phyloP scores from a whole-genome alignment of 2,797 vertebrate genomes.

The Apogon talboti region DNA sequence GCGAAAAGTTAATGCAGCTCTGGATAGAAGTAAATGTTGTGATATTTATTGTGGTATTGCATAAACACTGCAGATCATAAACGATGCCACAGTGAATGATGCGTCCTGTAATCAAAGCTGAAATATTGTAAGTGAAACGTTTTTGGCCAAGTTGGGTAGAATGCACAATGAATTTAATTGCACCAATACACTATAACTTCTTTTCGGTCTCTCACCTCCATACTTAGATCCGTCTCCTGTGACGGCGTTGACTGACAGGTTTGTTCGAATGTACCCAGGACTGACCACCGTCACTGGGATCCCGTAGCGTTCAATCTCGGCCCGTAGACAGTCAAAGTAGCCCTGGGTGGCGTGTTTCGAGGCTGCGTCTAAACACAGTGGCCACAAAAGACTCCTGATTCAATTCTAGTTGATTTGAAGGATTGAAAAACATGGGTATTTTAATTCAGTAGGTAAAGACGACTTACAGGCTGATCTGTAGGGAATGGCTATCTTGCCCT shows the following conservation, averaged over 20 bases:
- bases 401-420: neutral
- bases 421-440: neutral
- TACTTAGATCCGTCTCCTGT: constrained; percentile 91
- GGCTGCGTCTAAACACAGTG: constrained; percentile 87
- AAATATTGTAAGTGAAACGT: too few relatives aligned
- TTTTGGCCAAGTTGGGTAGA: too few relatives aligned
- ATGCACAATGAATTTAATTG: too few relatives aligned
- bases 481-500: constrained; percentile 95
- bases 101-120: too few relatives aligned
- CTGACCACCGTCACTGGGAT: constrained; percentile 91
- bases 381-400: constrained; percentile 9
- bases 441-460: neutral
- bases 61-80: too few relatives aligned
- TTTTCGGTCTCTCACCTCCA: constrained; percentile 85
- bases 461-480: constrained; percentile 96
- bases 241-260: constrained; percentile 91
- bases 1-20: too few relatives aligned
- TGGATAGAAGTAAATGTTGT: too few relatives aligned
- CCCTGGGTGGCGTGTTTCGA: constrained; percentile 97
- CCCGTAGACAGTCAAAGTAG: constrained; percentile 95
- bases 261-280: constrained; percentile 93
- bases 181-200: too few relatives aligned
- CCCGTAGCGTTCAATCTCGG: constrained; percentile 86
- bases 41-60: too few relatives aligned
- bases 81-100: too few relatives aligned